Base-by-base conservation (phyloP, 2,113 vertebrate genomes). In the Daboia siamensis region DNA sequence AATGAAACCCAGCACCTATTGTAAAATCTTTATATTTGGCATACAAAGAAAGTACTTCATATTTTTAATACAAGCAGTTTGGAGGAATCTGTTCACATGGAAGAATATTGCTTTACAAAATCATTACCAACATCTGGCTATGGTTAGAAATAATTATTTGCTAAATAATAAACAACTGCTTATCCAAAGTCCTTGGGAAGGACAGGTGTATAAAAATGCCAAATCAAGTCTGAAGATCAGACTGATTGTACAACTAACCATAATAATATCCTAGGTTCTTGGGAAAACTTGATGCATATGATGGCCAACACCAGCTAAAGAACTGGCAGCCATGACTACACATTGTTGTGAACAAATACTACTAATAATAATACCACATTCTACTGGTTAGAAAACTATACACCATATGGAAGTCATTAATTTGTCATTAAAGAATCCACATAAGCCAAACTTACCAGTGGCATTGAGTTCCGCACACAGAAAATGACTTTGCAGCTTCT, bases 391-490 rank as follows among this genome's bases (percentile, higher is more conserved):
- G 95, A 97, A 97, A 97, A 97, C 96, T 95, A 95, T 84, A 94
- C 93, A 96, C 92, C 97, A 98, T 97, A 97, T 97, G 97, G 96
- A 97, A 94, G 91, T 95, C 97, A 97, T 98, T 98, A 97, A 97
- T 98, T 97, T 96, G 94, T 93, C 97, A 97, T 97, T 97, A 95
- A 96, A 96, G 91, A 96, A 96, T 96, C 96, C 95, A 95, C 92
- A 96, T 93, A 96, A 96, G 96, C 92, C 93, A 97, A 97, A 97
- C 92, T 96, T 93, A 97, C 96, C 95, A 94, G 52, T 17, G 59
- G 39, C 21, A 86, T 86, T 97, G 96, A 96, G 95, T 95, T 97
- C 33, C 52, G 94, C 95, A 96, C 90, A 87, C 33, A 87, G 91
- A 93, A 86, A 95, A 86, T 92, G 92, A 39, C 91, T 90, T 94